These are phyloP conservation scores for Leucophenga maculata DNA, from an alignment of 2,888 invertebrate species.

Conservation along the genomic window DNA sequence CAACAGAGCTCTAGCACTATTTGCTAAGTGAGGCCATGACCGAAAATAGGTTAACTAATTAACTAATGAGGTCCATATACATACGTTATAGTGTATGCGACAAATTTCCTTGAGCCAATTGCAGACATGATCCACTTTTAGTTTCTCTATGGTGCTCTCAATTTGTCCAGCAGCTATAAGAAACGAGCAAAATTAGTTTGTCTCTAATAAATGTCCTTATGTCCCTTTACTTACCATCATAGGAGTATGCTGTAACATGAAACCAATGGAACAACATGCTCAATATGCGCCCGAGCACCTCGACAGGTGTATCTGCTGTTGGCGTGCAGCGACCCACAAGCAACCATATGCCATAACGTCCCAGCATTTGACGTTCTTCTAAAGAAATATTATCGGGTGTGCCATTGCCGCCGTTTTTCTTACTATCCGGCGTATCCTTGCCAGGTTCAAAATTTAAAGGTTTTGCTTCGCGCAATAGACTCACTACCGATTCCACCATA, in stretches of 20 bases:
- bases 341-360: constrained; percentile 97
- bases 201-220: not conserved
- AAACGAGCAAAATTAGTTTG: not conserved
- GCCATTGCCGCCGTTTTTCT: constrained; percentile 69
- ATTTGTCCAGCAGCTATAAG: constrained; percentile 77
- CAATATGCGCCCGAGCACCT: constrained; percentile 89
- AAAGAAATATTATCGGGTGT: constrained; percentile 80
- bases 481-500: constrained; percentile 94
- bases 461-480: constrained; percentile 93
- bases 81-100: constrained; percentile 83
- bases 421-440: constrained; percentile 73
- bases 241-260: constrained; percentile 96
- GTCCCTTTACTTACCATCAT: constrained; percentile 80
- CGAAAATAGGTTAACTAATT: too few species aligned
- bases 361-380: constrained; percentile 91
- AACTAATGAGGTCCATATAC: too few species aligned
- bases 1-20: not conserved
- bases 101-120: constrained; percentile 91
- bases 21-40: too few species aligned
- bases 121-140: constrained; percentile 94
- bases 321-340: constrained; percentile 94
- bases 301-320: constrained; percentile 82
- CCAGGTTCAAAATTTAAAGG: constrained; percentile 80
- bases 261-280: constrained; percentile 99
- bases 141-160: constrained; percentile 90